Percentiles rank a stretch among this genome's conserved stretches.
Evolutionary conservation across 2,113 vertebrate species (phyloP).

Genomic region (Thalassarche chlororhynchos): DNA sequence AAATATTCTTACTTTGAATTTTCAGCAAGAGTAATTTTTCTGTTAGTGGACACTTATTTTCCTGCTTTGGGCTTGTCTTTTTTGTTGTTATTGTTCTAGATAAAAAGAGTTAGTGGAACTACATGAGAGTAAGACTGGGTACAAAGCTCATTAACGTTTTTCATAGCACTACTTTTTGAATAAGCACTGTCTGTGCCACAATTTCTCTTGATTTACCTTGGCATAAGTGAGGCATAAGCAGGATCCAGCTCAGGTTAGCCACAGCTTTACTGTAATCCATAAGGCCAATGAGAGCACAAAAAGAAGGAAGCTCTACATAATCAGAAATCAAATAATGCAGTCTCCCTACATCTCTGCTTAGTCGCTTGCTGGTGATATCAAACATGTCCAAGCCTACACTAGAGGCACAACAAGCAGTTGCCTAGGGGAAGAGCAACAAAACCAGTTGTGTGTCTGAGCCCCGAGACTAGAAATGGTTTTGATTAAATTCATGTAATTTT

Average conservation of each 20-base stretch:
- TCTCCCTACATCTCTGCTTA: neutral
- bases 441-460: neutral
- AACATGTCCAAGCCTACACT: neutral
- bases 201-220: neutral
- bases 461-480: neutral
- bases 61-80: neutral
- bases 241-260: neutral
- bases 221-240: neutral
- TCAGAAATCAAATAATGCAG: neutral
- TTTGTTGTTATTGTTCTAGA: neutral
- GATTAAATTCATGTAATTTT: slow-evolving; percentile 56
- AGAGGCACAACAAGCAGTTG: neutral
- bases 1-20: neutral
- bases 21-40: neutral
- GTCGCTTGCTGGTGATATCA: neutral
- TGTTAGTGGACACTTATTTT: neutral
- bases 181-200: neutral
- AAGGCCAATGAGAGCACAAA: neutral
- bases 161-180: neutral
- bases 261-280: neutral
- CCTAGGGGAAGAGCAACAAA: neutral
- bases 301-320: neutral
- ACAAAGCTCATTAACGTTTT: neutral
- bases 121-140: neutral
- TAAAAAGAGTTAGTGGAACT: neutral